Conservation (phyloP, 1,140 invertebrate species). For the Trissolcus basalis region DNA sequence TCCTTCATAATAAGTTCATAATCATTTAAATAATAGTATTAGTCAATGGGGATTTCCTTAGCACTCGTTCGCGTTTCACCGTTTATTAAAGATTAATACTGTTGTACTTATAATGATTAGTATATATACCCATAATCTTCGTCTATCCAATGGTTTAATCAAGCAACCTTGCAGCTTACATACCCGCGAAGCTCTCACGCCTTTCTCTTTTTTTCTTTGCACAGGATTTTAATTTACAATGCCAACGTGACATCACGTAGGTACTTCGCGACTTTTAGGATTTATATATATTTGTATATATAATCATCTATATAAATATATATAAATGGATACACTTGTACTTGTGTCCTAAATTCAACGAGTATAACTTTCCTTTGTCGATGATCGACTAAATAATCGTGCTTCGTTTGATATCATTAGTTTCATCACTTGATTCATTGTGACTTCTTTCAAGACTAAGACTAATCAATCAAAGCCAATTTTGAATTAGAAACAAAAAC, state of each 20-base stretch:
- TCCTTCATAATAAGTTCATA: constrained; percentile 57
- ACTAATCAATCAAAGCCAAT: constrained; percentile 21
- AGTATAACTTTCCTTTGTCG: constrained; percentile 43
- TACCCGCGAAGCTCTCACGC: constrained; percentile 20
- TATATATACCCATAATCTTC: constrained; percentile 61
- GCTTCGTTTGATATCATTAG: constrained; percentile 3
- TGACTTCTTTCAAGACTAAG: constrained; percentile 15
- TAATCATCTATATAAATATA: constrained; percentile 38
- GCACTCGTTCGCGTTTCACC: constrained; percentile 49
- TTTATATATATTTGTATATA: constrained; percentile 37
- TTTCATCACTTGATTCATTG: neutral
- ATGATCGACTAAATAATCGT: constrained; percentile 16
- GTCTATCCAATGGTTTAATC: constrained; percentile 51
- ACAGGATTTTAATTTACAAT: constrained; percentile 47
- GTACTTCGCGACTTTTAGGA: constrained; percentile 8
- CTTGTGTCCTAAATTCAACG: constrained; percentile 24
- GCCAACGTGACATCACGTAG: constrained; percentile 16
- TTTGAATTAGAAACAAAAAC: constrained; percentile 35
- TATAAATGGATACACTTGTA: constrained; percentile 21
- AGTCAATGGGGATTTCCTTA: constrained; percentile 57
- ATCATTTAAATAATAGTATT: constrained; percentile 63
- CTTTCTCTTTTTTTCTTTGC: constrained; percentile 11
- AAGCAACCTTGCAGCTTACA: constrained; percentile 35
- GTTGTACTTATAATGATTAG: constrained; percentile 68
- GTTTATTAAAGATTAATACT: constrained; percentile 69